Conservation (phyloP, 2,888 invertebrate genomes). For the Pyrocoelia pectoralis region DNA sequence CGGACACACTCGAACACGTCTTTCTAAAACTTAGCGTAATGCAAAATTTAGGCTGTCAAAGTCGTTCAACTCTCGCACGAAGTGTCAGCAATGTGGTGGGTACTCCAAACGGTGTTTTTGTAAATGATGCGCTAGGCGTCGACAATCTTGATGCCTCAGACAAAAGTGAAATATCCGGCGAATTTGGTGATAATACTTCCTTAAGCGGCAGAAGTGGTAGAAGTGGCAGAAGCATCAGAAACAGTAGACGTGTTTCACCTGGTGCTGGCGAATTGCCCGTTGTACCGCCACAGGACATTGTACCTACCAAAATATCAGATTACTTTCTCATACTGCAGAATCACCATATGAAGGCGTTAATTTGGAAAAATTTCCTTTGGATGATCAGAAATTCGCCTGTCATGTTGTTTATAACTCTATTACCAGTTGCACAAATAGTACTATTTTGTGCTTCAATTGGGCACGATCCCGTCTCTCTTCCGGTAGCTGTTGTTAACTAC, state of each 20-base stretch:
- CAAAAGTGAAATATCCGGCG: conserved; percentile 81
- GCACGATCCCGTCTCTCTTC: conserved; percentile 81
- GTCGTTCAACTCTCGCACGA: conserved; percentile 81
- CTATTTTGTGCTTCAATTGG: conserved; percentile 90
- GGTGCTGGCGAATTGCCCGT: conserved; percentile 67
- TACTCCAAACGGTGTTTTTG: conserved; percentile 70
- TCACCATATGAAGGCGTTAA: conserved; percentile 73
- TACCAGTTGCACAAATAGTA: conserved; percentile 86
- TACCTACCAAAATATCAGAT: conserved; percentile 63
- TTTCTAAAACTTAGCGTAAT: conserved; percentile 81
- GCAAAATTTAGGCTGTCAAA: conserved; percentile 82
- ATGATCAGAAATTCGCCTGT: conserved; percentile 85
- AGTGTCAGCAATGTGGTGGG: conserved; percentile 75
- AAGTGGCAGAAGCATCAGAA: no score
- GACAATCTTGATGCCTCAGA: conserved; percentile 76
- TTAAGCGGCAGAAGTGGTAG: conserved; percentile 78
- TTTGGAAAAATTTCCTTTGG: conserved; percentile 90
- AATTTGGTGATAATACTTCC: conserved; percentile 86
- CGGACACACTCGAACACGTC: conserved; percentile 80
- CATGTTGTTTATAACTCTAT: conserved; percentile 83
- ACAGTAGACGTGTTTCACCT: no score
- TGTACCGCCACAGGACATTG: conserved; percentile 71
- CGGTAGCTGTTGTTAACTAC: conserved; percentile 81
- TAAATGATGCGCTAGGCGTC: conserved; percentile 70
- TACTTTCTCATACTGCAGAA: conserved; percentile 46